A percentile compares a stretch with the other conserved stretches of the same genome.
Conservation (phyloP, 2,888 invertebrate species). For the Pogonocherus hispidulus region DNA sequence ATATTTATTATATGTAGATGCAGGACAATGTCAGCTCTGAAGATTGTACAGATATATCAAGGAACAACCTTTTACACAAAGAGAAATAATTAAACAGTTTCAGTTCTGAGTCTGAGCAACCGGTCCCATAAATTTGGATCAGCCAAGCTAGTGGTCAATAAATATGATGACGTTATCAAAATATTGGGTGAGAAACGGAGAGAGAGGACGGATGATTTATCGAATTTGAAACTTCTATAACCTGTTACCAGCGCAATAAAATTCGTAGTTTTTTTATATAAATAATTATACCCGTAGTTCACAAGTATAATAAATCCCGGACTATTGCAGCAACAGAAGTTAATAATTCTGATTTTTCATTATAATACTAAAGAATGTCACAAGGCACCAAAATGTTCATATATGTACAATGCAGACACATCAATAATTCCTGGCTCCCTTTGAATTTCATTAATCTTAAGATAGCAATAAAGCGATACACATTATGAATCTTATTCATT, state of each 20-base stretch:
- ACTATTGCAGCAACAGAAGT: too few species aligned
- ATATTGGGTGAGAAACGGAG: slow-evolving; percentile 5
- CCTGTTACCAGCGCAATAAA: background rate
- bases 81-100: slow-evolving; percentile 50
- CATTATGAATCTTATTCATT: too few species aligned
- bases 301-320: too few species aligned
- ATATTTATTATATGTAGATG: slow-evolving; percentile 41
- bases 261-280: background rate
- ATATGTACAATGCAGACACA: too few species aligned
- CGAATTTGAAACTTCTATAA: background rate
- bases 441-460: too few species aligned
- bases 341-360: too few species aligned
- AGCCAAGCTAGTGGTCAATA: slow-evolving; percentile 23
- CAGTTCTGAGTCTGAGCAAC: slow-evolving; percentile 45
- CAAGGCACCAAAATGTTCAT: too few species aligned
- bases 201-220: slow-evolving; percentile 15
- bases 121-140: slow-evolving; percentile 51
- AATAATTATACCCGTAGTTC: too few species aligned
- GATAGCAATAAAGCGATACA: too few species aligned
- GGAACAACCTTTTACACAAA: slow-evolving; percentile 37
- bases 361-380: too few species aligned
- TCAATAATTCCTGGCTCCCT: too few species aligned
- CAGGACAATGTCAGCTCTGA: slow-evolving; percentile 46
- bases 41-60: slow-evolving; percentile 49
- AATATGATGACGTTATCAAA: slow-evolving; percentile 31